Evolutionary conservation across 1,140 invertebrate species (phyloP), one percentile per base, ranked within the genome.

Genomic region (Notospermus geniculatus): DNA sequence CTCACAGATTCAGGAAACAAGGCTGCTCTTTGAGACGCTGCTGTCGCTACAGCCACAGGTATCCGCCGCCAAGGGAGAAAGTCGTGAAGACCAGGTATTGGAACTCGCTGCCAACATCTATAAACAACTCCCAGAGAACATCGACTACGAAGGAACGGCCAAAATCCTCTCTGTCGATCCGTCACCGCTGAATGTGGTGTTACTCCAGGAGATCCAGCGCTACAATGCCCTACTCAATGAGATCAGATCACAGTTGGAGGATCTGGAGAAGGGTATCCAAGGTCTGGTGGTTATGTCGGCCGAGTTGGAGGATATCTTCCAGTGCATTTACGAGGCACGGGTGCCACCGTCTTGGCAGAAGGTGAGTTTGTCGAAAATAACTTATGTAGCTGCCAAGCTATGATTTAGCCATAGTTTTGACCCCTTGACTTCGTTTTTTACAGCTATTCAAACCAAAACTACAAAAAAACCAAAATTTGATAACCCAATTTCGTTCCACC

Each of bases 231-330:
- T 89, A 1, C 68, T 89, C 41, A 60, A 71, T 15, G 75, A 79
- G 25, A 88, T 87, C 1, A 76, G 77, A 36, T 62, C 66, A 4
- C 87, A 86, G 39, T 76, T 90, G 25, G 72, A 84, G 65, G 88
- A 91, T 50, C 77, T 93, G 17, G 86, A 88, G 67, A 88, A 87
- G 62, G 90, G 88, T 5, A 92, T 93, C 54, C 85, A 88, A 73
- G 91, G 91, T 25, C 77, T 91, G 46, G 87, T 92, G 11, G 86
- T 93, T 1, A 93, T 95, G 91, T 91, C 90, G 1, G 80, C 87
- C 0, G 88, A 90, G 66, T 76, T 93, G 41, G 91, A 95, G 73
- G 87, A 88, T 39, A 89, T 92, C 71, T 93, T 91, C 77, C 80
- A 80, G 2, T 90, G 88, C 68, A 88, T 93, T 43, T 88, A 86